Percentiles rank a stretch among this genome's conserved stretches.
Evolutionary conservation across 2,113 vertebrate species (phyloP).

Genomic region (Scophthalmus maximus): DNA sequence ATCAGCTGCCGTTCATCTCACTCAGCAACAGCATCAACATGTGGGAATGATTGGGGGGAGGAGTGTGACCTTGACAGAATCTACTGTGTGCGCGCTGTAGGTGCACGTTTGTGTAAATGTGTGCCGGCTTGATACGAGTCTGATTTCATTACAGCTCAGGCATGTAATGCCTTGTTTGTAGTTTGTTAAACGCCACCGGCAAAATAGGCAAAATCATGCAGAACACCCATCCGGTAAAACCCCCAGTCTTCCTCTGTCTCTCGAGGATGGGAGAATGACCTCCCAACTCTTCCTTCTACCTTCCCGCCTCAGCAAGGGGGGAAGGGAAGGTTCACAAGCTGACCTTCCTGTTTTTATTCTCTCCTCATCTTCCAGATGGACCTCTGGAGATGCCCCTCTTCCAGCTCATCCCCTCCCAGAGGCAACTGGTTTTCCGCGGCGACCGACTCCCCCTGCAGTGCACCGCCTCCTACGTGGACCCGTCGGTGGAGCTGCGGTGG

Average conservation of each 20-base stretch:
- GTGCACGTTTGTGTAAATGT: background rate
- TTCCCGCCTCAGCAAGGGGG: background rate
- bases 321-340: constrained; percentile 11
- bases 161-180: background rate
- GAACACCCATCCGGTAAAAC: background rate
- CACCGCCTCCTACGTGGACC: constrained; percentile 87
- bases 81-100: background rate
- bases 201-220: background rate
- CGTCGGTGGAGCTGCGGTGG: constrained; percentile 84
- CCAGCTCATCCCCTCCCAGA: constrained; percentile 91
- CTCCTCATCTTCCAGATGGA: constrained; percentile 78
- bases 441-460: constrained; percentile 92
- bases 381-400: constrained; percentile 91
- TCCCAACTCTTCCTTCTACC: background rate
- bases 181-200: background rate
- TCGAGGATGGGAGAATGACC: constrained; percentile 19
- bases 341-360: constrained; percentile 28
- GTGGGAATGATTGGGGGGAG: constrained; percentile 9
- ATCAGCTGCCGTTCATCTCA: constrained; percentile 59
- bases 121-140: constrained; percentile 1
- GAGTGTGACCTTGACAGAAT: constrained; percentile 56
- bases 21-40: constrained; percentile 47
- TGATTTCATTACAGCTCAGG: constrained; percentile 8
- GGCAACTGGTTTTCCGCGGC: constrained; percentile 90
- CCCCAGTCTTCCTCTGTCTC: background rate